These are phyloP conservation scores for Ceyx melanurus DNA, from an alignment of 2,113 vertebrate genomes.

Conservation along the genomic window DNA sequence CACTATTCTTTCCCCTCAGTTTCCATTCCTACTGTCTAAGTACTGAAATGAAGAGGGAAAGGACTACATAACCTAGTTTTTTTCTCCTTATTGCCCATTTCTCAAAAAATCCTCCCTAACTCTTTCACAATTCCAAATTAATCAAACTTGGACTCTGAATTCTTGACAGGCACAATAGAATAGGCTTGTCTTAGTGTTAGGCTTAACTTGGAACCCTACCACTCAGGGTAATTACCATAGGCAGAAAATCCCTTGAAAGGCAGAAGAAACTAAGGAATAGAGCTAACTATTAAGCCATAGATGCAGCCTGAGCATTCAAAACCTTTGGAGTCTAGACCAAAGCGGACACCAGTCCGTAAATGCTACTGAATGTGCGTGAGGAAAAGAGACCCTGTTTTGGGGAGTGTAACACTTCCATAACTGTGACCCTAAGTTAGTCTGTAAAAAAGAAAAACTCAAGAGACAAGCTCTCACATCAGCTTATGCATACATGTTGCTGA, in stretches of 20 bases:
- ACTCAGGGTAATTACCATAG: background rate
- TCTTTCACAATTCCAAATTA: background rate
- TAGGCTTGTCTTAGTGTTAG: background rate
- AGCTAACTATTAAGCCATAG: background rate
- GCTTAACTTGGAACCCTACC: background rate
- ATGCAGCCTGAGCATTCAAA: background rate
- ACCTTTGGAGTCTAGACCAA: background rate
- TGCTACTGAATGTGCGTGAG: background rate
- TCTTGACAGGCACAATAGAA: background rate
- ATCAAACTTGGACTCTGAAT: background rate
- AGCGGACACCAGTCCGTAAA: background rate
- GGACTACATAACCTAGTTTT: background rate
- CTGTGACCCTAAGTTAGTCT: background rate
- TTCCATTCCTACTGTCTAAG: background rate
- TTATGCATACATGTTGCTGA: background rate
- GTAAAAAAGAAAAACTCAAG: background rate
- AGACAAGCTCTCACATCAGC: background rate
- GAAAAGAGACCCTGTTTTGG: background rate
- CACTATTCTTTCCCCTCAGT: background rate
- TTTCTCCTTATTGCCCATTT: background rate
- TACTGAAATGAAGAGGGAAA: background rate
- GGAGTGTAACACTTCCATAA: background rate
- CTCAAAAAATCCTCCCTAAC: background rate
- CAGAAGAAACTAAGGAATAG: background rate
- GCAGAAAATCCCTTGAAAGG: background rate